Percentiles rank a stretch among this genome's conserved stretches.
phyloP scores from a whole-genome alignment of 2,797 vertebrate genomes.

The Spea hammondii region DNA sequence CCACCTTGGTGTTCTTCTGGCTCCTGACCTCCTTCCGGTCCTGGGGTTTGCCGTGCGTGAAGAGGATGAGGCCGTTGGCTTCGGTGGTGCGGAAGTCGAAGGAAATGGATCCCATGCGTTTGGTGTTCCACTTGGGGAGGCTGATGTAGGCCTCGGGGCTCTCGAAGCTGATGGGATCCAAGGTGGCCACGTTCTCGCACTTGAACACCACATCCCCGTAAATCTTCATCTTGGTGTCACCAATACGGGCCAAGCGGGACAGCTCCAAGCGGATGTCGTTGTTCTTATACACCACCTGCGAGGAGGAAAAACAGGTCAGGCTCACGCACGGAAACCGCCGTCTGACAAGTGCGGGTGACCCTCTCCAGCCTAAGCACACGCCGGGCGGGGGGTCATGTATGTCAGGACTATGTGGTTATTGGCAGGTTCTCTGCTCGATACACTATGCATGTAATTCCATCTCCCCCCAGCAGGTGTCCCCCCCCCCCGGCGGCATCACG shows the following conservation, averaged over 20 bases:
- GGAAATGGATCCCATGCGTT: conserved; percentile 97
- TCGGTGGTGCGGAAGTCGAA: conserved; percentile 97
- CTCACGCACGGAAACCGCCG: too few species aligned
- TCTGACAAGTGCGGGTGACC: too few species aligned
- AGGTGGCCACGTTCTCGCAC: conserved; percentile 94
- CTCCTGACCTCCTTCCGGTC: conserved; percentile 89
- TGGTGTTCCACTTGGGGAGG: conserved; percentile 98
- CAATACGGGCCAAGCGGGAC: conserved; percentile 91
- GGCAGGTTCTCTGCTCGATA: not conserved
- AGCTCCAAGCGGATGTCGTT: conserved; percentile 96
- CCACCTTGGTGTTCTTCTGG: conserved; percentile 96
- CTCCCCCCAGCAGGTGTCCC: not conserved
- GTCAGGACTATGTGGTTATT: too few species aligned
- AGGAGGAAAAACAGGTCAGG: not conserved
- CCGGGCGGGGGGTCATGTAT: too few species aligned
- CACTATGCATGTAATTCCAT: not conserved
- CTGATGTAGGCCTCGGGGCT: conserved; percentile 96
- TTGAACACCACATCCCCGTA: conserved; percentile 93
- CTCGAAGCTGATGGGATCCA: conserved; percentile 97
- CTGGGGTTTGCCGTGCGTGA: conserved; percentile 94
- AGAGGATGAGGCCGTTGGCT: conserved; percentile 95
- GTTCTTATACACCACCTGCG: conserved; percentile 98
- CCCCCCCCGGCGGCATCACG: not conserved
- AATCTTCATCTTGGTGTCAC: conserved; percentile 99
- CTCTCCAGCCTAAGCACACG: too few species aligned